Evolutionary conservation across 2,113 vertebrate genomes (phyloP).

Genomic region (Istiophorus platypterus): DNA sequence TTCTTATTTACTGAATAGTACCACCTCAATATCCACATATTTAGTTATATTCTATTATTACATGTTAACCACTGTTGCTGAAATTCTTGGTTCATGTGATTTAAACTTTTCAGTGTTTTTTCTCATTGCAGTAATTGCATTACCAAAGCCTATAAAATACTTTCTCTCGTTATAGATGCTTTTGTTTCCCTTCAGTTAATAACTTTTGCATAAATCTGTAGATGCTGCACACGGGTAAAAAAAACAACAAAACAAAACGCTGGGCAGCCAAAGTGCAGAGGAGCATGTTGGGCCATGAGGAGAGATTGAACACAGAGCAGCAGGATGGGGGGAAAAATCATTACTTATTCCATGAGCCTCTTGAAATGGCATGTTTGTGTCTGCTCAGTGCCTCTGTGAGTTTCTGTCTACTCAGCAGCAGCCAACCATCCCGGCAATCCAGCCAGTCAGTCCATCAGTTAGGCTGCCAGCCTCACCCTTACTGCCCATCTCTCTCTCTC

Average conservation of each 20-base stretch:
- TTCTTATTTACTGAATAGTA: not conserved
- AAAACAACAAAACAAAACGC: constrained; percentile 24
- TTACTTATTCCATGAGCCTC: constrained; percentile 84
- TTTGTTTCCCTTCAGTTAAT: constrained; percentile 29
- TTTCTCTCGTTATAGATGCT: constrained; percentile 15
- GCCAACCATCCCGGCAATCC: constrained; percentile 61
- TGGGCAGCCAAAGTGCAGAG: constrained; percentile 47
- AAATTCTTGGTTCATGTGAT: not conserved
- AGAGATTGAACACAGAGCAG: constrained; percentile 60
- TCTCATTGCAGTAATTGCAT: not conserved
- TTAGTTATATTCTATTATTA: not conserved
- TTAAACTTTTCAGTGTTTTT: not conserved
- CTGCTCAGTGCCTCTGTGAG: constrained; percentile 76
- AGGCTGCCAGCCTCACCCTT: constrained; percentile 70
- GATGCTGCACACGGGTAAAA: constrained; percentile 34
- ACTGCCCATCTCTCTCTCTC: constrained; percentile 57
- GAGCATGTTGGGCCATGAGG: constrained; percentile 43
- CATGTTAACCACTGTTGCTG: not conserved
- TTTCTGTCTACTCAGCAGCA: constrained; percentile 80
- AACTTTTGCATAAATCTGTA: constrained; percentile 51
- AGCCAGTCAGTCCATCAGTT: constrained; percentile 77
- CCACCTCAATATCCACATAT: not conserved
- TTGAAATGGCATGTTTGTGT: constrained; percentile 83
- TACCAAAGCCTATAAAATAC: not conserved
- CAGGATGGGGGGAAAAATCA: constrained; percentile 75